These are phyloP conservation scores for Apaloderma vittatum DNA, from an alignment of 2,113 vertebrate genomes.

Conservation along the genomic window DNA sequence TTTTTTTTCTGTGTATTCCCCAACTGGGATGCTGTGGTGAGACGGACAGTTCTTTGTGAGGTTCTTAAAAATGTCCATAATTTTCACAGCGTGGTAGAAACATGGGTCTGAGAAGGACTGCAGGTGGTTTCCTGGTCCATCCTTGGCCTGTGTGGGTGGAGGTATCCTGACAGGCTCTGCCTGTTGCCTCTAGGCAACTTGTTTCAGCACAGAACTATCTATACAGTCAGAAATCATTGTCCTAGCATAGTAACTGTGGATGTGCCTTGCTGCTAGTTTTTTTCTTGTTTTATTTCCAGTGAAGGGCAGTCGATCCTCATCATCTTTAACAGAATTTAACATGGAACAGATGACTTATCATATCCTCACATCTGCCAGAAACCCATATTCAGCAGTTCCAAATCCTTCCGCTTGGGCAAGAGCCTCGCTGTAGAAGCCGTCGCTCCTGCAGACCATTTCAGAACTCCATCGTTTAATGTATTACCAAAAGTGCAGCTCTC, in stretches of 20 bases:
- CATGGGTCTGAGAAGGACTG: neutral
- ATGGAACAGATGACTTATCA: neutral
- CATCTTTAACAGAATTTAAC: neutral
- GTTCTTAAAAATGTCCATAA: rapidly evolving
- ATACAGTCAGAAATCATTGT: neutral
- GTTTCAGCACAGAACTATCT: neutral
- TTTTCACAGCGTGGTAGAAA: neutral
- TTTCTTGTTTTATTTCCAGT: neutral
- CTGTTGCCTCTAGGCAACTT: neutral
- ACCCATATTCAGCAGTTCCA: neutral
- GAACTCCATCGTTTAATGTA: neutral
- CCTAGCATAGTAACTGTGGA: neutral
- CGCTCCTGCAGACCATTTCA: neutral
- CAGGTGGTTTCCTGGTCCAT: neutral
- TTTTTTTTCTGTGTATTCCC: neutral
- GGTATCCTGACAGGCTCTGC: neutral
- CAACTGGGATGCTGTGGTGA: neutral
- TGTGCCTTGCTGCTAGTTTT: neutral
- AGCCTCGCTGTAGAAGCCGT: neutral
- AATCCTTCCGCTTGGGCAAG: neutral
- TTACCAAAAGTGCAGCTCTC: neutral
- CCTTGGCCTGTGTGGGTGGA: neutral
- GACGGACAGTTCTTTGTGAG: neutral
- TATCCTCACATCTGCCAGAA: neutral
- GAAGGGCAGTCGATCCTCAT: neutral